Percentiles rank a stretch among this genome's conserved stretches.
Evolutionary conservation across 2,113 vertebrate species (phyloP).

Genomic region (Petroica traversi): DNA sequence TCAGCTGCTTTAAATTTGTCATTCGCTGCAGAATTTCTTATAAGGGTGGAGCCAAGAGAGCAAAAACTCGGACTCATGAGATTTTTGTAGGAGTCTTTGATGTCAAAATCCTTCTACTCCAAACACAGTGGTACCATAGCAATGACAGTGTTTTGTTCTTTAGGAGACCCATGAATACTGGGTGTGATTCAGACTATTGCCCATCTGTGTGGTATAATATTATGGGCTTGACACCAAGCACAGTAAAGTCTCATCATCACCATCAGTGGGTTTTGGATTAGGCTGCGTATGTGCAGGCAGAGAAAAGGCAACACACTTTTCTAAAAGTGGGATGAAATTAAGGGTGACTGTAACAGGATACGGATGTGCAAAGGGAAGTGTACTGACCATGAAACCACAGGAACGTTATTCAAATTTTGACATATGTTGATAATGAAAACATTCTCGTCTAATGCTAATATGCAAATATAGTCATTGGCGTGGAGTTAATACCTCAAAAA

Average conservation of each 20-base stretch:
- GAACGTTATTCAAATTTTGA: not conserved
- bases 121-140: not conserved
- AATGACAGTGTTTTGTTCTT: not conserved
- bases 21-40: conserved; percentile 14
- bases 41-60: not conserved
- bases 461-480: not conserved
- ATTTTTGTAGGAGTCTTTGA: not conserved
- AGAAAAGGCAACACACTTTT: not conserved
- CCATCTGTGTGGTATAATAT: not conserved
- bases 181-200: not conserved
- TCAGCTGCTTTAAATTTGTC: conserved; percentile 43
- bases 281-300: not conserved
- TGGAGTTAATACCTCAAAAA: not conserved
- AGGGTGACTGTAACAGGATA: not conserved
- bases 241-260: not conserved
- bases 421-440: not conserved
- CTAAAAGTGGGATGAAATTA: not conserved
- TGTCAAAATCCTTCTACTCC: not conserved
- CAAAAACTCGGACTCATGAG: not conserved
- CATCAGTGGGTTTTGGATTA: not conserved
- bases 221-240: not conserved
- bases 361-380: not conserved
- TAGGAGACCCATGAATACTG: not conserved
- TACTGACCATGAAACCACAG: not conserved
- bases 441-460: not conserved